Evolutionary conservation across 2,113 vertebrate genomes (phyloP).

Genomic region (Prochilodus magdalenae): DNA sequence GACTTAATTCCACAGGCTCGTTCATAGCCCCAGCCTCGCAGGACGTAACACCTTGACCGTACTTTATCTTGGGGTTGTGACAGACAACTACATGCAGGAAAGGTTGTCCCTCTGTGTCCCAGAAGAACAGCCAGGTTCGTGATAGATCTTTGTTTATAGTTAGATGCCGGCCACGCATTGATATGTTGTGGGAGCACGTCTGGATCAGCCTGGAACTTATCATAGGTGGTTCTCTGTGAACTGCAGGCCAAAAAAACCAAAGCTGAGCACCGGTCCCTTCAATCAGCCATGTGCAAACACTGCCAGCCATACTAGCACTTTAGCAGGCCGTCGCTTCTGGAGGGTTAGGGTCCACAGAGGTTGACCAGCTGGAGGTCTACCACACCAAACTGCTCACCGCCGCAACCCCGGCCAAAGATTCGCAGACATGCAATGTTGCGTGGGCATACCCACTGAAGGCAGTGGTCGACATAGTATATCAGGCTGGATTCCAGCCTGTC

Average conservation of each 20-base stretch:
- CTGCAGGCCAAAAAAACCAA: slow-evolving; percentile 95
- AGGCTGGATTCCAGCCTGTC: slow-evolving; percentile 86
- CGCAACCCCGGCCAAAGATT: slow-evolving; percentile 92
- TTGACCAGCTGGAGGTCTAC: slow-evolving; percentile 90
- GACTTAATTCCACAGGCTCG: slow-evolving; percentile 93
- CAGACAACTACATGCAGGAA: slow-evolving; percentile 91
- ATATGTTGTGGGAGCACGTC: slow-evolving; percentile 96
- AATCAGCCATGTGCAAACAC: slow-evolving; percentile 90
- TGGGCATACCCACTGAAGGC: slow-evolving; percentile 98
- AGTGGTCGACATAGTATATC: slow-evolving; percentile 95
- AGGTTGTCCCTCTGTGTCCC: slow-evolving; percentile 87
- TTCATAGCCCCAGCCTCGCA: slow-evolving; percentile 95
- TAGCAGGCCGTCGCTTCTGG: slow-evolving; percentile 94
- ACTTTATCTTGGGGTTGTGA: slow-evolving; percentile 89
- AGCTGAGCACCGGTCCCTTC: slow-evolving; percentile 97
- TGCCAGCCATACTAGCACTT: slow-evolving; percentile 85
- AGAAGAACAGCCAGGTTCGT: slow-evolving; percentile 89
- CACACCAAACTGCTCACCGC: slow-evolving; percentile 77
- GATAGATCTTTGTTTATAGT: slow-evolving; percentile 92
- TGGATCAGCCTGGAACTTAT: slow-evolving; percentile 96
- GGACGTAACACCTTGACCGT: slow-evolving; percentile 88
- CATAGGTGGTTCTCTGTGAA: slow-evolving; percentile 98
- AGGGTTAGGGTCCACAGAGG: slow-evolving; percentile 92
- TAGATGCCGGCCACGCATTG: slow-evolving; percentile 90
- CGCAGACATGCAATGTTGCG: slow-evolving; percentile 94